These are phyloP conservation scores for Anastrepha obliqua DNA, from an alignment of 1,140 invertebrate genomes.

Conservation along the genomic window DNA sequence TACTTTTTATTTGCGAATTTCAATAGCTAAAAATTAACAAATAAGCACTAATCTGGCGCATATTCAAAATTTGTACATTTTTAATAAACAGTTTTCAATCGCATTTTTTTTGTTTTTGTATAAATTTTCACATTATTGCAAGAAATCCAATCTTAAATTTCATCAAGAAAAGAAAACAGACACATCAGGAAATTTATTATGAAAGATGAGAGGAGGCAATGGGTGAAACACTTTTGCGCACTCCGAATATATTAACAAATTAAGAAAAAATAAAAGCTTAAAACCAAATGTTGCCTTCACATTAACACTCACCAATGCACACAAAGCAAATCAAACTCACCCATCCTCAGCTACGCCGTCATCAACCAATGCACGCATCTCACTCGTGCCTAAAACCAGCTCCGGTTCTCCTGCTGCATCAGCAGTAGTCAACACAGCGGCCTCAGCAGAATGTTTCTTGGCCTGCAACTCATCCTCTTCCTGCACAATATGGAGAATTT, in stretches of 20 bases:
- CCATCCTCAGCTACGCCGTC: not conserved
- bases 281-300: not conserved
- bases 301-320: not conserved
- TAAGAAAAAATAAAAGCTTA: not conserved
- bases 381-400: not conserved
- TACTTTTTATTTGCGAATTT: too few species aligned
- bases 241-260: not conserved
- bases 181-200: slow-evolving; percentile 2
- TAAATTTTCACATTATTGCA: too few species aligned
- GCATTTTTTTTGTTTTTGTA: too few species aligned
- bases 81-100: too few species aligned
- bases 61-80: not conserved
- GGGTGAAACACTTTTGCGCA: slow-evolving; percentile 36
- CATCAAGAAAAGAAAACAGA: slow-evolving; percentile 20
- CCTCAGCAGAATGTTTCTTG: not conserved
- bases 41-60: too few species aligned
- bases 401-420: not conserved
- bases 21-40: too few species aligned
- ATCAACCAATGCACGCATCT: not conserved
- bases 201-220: not conserved
- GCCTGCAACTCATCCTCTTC: slow-evolving; percentile 75
- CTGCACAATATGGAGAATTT: slow-evolving; percentile 84
- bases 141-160: slow-evolving; percentile 21
- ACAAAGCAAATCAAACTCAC: not conserved
- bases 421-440: not conserved